Base-by-base conservation (phyloP, 2,888 invertebrate genomes). In the Ennomos quercinarius region DNA sequence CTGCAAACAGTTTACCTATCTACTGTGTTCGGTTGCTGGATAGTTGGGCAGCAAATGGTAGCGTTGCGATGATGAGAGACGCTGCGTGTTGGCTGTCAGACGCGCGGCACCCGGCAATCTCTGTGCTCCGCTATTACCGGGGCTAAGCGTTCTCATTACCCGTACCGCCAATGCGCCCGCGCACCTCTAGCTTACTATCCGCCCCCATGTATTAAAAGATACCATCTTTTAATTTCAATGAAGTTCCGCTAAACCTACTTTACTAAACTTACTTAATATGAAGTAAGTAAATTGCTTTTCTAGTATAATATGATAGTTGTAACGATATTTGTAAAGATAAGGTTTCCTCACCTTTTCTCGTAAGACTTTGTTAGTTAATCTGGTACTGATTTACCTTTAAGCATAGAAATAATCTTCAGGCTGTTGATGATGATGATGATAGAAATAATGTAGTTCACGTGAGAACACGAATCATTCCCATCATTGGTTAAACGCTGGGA, bases 71-170 rank as follows among this genome's bases (percentile, higher is more conserved):
- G 77, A 80, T 77, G 80, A 77, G 78, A 73, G 70, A 73, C 67
- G 74, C 71, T 77, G 80, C 83, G 79, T 76, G 83, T 74, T 64
- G 72, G 76, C 69, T 74, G 80, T 72, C 72, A 74, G 70, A 68
- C 70, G 76, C 72, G 47, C 66, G 70, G 76, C 72, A 81, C 73
- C 77, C 80, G 71, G 79, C 77, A 86, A 87, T 87, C 86, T 84
- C 72, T 4, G 3, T 68, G 67, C 74, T 63, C 77, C 71, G 81
- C 83, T 70, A 87, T 87, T 87, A 85, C 76, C 72, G 73, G 61
- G 71, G 75, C 79, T 84, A 86, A 87, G 81, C 83, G 84, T 77
- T 85, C 83, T 84, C 81, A 86, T 86, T 89, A 84, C 72, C 78
- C 71, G 73, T 76, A 55, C 77, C 71, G 71, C 74, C 67, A 76